Evolutionary conservation across 1,140 invertebrate genomes (phyloP).

Genomic region (Drosophila ogumai): DNA sequence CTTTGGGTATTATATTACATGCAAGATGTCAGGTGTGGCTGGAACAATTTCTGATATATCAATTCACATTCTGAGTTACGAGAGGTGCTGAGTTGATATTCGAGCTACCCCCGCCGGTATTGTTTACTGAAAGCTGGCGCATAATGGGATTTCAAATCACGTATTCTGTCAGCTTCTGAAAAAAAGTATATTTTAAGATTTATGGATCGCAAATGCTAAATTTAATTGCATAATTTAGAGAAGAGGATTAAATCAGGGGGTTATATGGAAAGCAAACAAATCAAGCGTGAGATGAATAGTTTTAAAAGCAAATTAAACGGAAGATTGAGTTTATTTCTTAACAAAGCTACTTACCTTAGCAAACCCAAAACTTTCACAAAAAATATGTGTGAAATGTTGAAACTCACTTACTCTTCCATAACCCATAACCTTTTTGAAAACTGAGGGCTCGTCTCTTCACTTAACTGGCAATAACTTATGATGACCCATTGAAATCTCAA

Average conservation of each 20-base stretch:
- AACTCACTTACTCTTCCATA: constrained; percentile 30
- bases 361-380: constrained; percentile 20
- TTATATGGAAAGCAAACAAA: background rate
- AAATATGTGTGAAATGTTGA: background rate
- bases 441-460: constrained; percentile 28
- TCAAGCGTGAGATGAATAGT: background rate
- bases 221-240: constrained; percentile 5
- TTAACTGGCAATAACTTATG: constrained; percentile 23
- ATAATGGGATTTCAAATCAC: constrained; percentile 53
- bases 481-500: constrained; percentile 22
- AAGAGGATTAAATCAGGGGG: background rate
- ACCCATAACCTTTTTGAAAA: constrained; percentile 29
- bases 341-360: too few species aligned
- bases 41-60: constrained; percentile 65
- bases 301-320: background rate
- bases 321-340: background rate
- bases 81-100: constrained; percentile 21
- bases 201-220: constrained; percentile 17
- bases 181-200: constrained; percentile 14
- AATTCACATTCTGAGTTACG: constrained; percentile 50
- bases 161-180: constrained; percentile 43
- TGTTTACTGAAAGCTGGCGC: constrained; percentile 15
- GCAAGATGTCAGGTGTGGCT: constrained; percentile 73
- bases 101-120: constrained; percentile 12
- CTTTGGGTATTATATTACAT: constrained; percentile 61